Conservation (phyloP, 2,888 invertebrate species). For the Parnassius smintheus region DNA sequence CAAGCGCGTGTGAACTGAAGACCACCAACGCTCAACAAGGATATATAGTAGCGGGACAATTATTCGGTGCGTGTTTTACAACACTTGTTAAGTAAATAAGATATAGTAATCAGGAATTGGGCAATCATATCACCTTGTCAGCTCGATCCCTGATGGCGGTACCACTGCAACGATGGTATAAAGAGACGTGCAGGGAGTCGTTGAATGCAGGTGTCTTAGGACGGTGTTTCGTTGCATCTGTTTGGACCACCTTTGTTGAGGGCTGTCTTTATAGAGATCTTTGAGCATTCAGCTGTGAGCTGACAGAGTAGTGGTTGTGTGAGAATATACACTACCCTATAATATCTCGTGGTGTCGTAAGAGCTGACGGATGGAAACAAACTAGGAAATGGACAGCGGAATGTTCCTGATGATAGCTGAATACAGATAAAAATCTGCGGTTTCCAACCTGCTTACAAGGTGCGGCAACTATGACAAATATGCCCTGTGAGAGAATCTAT, state of each 20-base stretch:
- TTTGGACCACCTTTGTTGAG: background rate
- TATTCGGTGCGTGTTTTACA: slow-evolving; percentile 35
- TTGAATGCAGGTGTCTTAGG: background rate
- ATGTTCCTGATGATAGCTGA: too few species aligned
- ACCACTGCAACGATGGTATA: too few species aligned
- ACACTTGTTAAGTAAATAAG: background rate
- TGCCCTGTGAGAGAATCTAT: too few species aligned
- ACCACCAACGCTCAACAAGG: slow-evolving; percentile 60
- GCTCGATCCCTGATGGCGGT: background rate
- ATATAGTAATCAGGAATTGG: background rate
- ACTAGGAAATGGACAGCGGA: too few species aligned
- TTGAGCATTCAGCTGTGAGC: too few species aligned
- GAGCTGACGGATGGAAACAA: too few species aligned
- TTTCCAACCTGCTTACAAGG: too few species aligned
- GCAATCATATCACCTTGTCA: background rate
- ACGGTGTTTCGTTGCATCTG: background rate
- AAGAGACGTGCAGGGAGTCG: too few species aligned
- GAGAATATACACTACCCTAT: background rate
- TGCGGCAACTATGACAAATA: too few species aligned
- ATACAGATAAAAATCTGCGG: too few species aligned
- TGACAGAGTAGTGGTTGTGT: background rate
- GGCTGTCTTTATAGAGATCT: background rate
- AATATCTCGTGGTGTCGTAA: too few species aligned
- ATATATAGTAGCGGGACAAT: slow-evolving; percentile 43
- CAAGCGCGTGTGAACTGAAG: slow-evolving; percentile 65